A percentile compares a stretch with the other conserved stretches of the same genome.
Evolutionary conservation across 2,797 vertebrate species (phyloP).

Genomic region (Picus viridis): DNA sequence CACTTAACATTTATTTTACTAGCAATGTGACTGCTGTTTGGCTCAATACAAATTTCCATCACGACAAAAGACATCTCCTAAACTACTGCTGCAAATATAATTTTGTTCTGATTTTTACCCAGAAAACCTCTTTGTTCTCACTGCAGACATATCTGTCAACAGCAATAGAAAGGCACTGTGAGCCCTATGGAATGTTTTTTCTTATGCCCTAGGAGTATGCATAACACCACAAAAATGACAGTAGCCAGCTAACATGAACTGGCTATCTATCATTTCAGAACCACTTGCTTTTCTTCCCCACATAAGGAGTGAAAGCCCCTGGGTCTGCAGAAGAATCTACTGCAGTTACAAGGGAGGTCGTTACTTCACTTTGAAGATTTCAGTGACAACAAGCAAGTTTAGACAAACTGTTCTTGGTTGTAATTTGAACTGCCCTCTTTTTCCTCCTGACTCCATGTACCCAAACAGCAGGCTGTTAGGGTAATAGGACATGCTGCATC

Average conservation of each 20-base stretch:
- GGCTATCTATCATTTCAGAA: not conserved
- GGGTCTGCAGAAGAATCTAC: not conserved
- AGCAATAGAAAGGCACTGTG: not conserved
- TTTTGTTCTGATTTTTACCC: not conserved
- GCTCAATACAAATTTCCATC: conserved; percentile 50
- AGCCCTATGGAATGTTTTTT: not conserved
- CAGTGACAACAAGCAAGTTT: not conserved
- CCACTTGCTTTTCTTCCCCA: not conserved
- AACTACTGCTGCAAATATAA: not conserved
- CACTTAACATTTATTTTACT: conserved; percentile 23
- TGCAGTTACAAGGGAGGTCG: not conserved
- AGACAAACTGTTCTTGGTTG: not conserved
- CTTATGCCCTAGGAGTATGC: not conserved
- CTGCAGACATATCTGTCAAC: not conserved
- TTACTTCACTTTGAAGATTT: not conserved
- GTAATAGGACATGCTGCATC: not conserved
- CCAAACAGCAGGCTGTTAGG: not conserved
- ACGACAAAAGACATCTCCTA: not conserved
- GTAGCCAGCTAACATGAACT: not conserved
- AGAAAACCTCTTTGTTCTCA: not conserved
- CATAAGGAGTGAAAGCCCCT: not conserved
- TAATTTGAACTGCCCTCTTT: not conserved
- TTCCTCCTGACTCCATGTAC: rapidly evolving
- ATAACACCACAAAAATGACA: not conserved
- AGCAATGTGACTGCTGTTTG: not conserved